Base-by-base conservation (phyloP, 2,888 invertebrate genomes). In the Coenonympha arcania region DNA sequence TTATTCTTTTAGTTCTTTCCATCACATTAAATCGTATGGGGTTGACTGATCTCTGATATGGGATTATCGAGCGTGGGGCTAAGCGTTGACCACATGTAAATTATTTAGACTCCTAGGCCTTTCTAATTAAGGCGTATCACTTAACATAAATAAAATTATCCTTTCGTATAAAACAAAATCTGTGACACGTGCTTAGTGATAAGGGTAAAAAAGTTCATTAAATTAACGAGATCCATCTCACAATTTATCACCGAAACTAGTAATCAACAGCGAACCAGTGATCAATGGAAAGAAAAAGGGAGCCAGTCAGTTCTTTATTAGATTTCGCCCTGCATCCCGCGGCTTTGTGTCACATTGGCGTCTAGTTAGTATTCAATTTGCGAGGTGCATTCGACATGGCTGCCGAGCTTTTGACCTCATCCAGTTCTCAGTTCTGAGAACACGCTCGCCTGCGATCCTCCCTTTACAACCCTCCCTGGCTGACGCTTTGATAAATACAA, bases 1-100 rank as follows among this genome's bases (percentile, higher is more conserved):
- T 30, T 20, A 39, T 49, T 49, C 30, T 44, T 41, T 15, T 30
- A 16, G 31, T 49, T 49, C 30, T 43, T 49, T 43, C 49, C 43
- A 37, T 49, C 28, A 36, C 49, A 49, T 49, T 37, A 49, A 44
- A 22, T 43, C 30, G 18, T 30, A 39, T 6, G 31, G 37, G 19
- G 36, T 30, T 39, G 34, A 24, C 15, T 33, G 31, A 16, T 33
- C 31, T 33, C 4, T 33, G 15, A 15, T 33, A 33, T 33, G 31
- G 31, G 31, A 33, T 8, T 16, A 33, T 33, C 24, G 49, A 49
- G 30, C 43, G 19, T 19, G n/a, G 20, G 22, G 36, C 31, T 43
- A 43, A 39, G 37, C 30, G 30, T 43, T 43, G n/a, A n/a, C n/a
- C n/a, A n/a, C n/a, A 31, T 43, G 41, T 19, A 30, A 11, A 28